phyloP scores from a whole-genome alignment of 1,140 invertebrate species.

The Galendromus occidentalis region DNA sequence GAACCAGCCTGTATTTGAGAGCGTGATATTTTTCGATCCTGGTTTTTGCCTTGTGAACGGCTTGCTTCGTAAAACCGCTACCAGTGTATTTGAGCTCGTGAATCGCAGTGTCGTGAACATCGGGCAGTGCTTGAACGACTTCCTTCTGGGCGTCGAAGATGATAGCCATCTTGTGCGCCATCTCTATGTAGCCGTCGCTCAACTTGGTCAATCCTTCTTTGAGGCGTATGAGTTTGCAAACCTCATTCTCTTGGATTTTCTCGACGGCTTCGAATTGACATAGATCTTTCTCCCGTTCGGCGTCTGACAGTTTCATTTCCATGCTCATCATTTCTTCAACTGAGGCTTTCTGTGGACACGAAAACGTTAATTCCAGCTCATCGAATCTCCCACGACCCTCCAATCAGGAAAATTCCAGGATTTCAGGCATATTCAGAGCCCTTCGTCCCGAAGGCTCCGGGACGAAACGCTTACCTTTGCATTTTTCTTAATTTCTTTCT shows the following conservation, averaged over 20 bases:
- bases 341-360: conserved; percentile 25
- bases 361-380: too few species aligned
- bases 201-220: conserved; percentile 34
- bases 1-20: conserved; percentile 17
- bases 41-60: conserved; percentile 27
- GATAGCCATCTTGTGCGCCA: conserved; percentile 31
- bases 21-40: conserved; percentile 24
- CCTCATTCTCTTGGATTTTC: conserved; percentile 33
- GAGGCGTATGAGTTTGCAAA: conserved; percentile 34
- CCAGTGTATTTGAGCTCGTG: conserved; percentile 33
- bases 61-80: conserved; percentile 26
- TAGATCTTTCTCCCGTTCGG: conserved; percentile 31
- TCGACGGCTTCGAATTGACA: conserved; percentile 35
- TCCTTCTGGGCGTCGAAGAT: conserved; percentile 34
- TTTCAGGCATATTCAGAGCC: too few species aligned
- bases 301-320: conserved; percentile 30
- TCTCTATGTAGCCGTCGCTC: conserved; percentile 32
- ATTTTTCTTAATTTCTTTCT: conserved; percentile 33
- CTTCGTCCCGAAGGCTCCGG: too few species aligned
- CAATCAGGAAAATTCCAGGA: background rate
- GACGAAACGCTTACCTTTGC: conserved; percentile 26
- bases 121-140: conserved; percentile 31
- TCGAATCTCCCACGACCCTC: background rate
- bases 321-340: conserved; percentile 28
- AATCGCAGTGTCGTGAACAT: conserved; percentile 30